A percentile compares a stretch with the other conserved stretches of the same genome.
Conservation (phyloP, 2,888 invertebrate genomes). For the Timema cristinae region DNA sequence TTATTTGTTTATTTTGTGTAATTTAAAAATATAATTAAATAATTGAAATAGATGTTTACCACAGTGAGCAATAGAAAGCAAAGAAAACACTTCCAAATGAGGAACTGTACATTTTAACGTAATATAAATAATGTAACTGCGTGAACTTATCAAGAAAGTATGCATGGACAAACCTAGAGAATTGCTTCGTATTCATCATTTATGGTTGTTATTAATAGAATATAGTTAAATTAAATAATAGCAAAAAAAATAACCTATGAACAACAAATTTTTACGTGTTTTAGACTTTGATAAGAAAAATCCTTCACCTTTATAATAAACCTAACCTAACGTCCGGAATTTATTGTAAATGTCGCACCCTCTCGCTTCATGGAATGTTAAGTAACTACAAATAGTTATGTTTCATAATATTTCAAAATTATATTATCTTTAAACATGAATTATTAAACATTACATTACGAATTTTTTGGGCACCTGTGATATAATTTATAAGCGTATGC, state of each 20-base stretch:
- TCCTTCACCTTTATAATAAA: neutral
- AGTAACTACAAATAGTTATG: neutral
- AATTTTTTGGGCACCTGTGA: too few species aligned
- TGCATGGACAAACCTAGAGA: constrained; percentile 11
- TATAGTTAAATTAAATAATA: neutral
- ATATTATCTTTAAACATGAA: too few species aligned
- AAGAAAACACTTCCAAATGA: neutral
- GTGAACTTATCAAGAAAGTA: neutral
- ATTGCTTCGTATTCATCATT: constrained; percentile 27
- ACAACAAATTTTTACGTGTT: constrained; percentile 8
- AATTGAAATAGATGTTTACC: too few species aligned
- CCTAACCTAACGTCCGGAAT: neutral
- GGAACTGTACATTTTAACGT: constrained; percentile 3
- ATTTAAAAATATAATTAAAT: too few species aligned
- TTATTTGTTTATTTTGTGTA: too few species aligned
- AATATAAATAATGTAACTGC: neutral
- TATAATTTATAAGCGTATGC: too few species aligned
- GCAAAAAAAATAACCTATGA: neutral
- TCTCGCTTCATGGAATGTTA: too few species aligned
- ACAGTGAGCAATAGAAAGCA: neutral
- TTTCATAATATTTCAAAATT: too few species aligned
- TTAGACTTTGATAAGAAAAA: constrained; percentile 14
- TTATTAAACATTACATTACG: too few species aligned
- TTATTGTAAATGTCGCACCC: too few species aligned
- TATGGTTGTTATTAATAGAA: constrained; percentile 26